Evolutionary conservation across 2,797 vertebrate genomes (phyloP), one percentile per base, ranked within the genome.

Genomic region (Oryzias dopingdopingensis): DNA sequence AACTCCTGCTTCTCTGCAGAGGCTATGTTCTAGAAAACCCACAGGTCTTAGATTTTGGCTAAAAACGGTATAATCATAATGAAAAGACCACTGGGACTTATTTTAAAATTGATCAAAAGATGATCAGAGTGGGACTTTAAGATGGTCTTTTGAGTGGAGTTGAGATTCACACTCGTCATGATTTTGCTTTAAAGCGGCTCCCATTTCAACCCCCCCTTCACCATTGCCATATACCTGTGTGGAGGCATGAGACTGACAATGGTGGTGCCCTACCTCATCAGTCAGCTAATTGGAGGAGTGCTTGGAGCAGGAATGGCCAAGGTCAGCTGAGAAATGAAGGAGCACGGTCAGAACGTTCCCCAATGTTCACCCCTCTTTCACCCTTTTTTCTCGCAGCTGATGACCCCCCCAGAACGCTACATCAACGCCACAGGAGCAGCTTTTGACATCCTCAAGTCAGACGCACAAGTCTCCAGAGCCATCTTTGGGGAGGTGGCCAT

Each of bases 151-250:
- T 45, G 26, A 26, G 26, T 10, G 8, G 7, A 32, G 2, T 45
- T 45, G 10, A 3, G 16, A 6, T 10, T 18, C 8, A 20, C 0
- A 45, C 43, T 10, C 18, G 7, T 22, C 37, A 46, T 50, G 29
- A 91, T 91, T 77, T 68, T 90, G 59, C 4, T 24, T 63, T 56
- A 49, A 76, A 97, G 95, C 0, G 94, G 96, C 16, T 92, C 92
- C 41, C 95, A 98, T 73, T 93, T 95, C 69, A 98, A 98, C 80
- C 96, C 95, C 0, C 91, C 94, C 0, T 93, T 94, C 66, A 94
- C 95, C 13, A 59, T 96, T 58, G 88, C 79, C 0, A 88, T 92
- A 46, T 93, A 82, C 74, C 82, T 98, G 76, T 76, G 93, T 0
- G 94, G 95, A 1, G 94, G 92, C 22, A 89, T 97, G 59, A 73